Percentiles rank a stretch among this genome's conserved stretches.
phyloP scores from a whole-genome alignment of 2,797 vertebrate species.

The Anableps anableps region DNA sequence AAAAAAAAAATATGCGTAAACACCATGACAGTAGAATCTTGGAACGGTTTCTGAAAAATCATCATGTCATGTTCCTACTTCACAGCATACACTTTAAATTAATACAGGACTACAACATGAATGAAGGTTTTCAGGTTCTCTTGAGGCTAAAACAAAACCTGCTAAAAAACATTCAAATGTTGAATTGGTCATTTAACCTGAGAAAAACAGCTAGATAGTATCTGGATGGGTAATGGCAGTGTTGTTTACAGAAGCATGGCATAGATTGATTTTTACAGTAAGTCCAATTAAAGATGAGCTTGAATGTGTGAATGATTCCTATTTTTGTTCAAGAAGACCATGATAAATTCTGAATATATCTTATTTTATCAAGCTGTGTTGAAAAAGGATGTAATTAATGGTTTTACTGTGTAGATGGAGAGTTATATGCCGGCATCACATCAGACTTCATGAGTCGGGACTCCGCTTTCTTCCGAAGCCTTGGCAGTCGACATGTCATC shows the following conservation, averaged over 20 bases:
- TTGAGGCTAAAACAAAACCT: background rate
- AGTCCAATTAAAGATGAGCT: background rate
- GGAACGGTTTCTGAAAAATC: background rate
- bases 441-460: constrained; percentile 87
- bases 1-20: no score
- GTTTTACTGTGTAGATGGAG: constrained; percentile 72
- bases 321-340: background rate
- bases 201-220: background rate
- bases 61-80: background rate
- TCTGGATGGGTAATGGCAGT: background rate
- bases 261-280: background rate
- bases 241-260: background rate
- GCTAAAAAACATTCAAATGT: background rate
- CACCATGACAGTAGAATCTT: background rate
- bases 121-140: background rate
- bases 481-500: constrained; percentile 81
- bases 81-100: background rate
- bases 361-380: background rate
- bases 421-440: constrained; percentile 84
- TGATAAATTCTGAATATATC: background rate
- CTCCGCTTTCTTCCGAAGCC: constrained; percentile 84
- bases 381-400: constrained; percentile 6
- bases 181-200: constrained; percentile 11
- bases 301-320: background rate
- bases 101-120: background rate